Percentiles rank a stretch among this genome's conserved stretches.
Evolutionary conservation across 2,113 vertebrate genomes (phyloP).

Genomic region (Alethe castanea): DNA sequence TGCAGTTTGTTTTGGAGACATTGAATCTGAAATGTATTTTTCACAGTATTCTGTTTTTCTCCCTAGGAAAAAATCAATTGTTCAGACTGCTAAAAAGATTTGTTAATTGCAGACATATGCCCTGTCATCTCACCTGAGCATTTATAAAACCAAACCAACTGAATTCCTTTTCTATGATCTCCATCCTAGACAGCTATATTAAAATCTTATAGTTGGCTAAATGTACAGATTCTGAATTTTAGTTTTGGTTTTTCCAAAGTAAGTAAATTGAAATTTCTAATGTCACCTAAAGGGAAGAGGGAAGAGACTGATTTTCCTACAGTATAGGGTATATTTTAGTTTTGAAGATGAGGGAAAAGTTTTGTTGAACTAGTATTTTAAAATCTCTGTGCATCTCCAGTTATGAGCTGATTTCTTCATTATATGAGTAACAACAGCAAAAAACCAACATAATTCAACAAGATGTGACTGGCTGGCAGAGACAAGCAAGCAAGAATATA

Average conservation of each 20-base stretch:
- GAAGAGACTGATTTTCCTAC: neutral
- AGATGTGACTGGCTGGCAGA: neutral
- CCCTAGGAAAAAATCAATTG: neutral
- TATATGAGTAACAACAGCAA: neutral
- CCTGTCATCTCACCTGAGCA: neutral
- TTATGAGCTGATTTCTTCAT: neutral
- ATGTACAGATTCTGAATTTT: neutral
- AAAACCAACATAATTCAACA: neutral
- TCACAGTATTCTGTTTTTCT: neutral
- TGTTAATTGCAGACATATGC: neutral
- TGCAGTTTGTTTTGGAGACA: accelerated
- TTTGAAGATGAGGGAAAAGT: neutral
- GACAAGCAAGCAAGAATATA: neutral
- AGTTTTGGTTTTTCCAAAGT: neutral
- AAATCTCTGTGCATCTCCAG: neutral
- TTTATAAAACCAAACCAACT: neutral
- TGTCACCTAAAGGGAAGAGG: neutral
- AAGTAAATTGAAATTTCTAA: neutral
- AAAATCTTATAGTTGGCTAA: neutral
- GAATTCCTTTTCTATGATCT: neutral
- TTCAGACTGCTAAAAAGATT: neutral
- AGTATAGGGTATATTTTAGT: neutral
- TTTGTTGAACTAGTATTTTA: neutral
- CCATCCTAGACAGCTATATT: neutral
- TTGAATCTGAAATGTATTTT: neutral